Conservation (phyloP, 1,140 invertebrate species). For the Trichonephila inaurata region DNA sequence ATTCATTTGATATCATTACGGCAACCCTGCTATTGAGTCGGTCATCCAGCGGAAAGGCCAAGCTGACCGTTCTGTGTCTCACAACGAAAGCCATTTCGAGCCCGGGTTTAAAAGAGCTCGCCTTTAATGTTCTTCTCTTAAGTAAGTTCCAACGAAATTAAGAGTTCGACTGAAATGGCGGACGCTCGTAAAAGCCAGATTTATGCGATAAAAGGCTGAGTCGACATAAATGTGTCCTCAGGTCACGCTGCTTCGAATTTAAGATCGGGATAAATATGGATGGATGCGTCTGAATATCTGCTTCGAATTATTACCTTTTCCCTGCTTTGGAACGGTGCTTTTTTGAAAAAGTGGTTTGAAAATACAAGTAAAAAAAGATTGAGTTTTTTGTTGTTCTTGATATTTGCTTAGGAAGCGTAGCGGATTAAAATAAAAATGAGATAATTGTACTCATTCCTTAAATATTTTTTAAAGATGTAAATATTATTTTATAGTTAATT, state of each 20-base stretch:
- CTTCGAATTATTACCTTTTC: background rate
- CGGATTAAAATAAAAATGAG: no score
- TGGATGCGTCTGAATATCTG: background rate
- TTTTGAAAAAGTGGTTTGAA: no score
- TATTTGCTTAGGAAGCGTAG: no score
- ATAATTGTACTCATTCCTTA: no score
- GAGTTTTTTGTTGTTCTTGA: no score
- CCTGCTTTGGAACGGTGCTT: background rate
- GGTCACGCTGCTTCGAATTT: background rate
- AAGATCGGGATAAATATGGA: slow-evolving; percentile 35
- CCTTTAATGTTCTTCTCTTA: slow-evolving; percentile 54
- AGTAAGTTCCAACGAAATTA: slow-evolving; percentile 65
- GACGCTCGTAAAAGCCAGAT: slow-evolving; percentile 69
- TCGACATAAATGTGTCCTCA: slow-evolving; percentile 18
- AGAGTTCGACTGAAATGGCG: slow-evolving; percentile 55
- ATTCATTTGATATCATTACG: slow-evolving; percentile 43
- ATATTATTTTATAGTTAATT: no score
- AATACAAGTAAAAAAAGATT: no score
- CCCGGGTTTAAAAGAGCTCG: slow-evolving; percentile 24
- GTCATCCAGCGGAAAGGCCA: background rate
- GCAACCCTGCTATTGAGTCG: slow-evolving; percentile 21
- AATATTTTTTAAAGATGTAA: no score
- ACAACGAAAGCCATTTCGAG: slow-evolving; percentile 43
- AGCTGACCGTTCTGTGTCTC: slow-evolving; percentile 46
- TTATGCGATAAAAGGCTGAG: slow-evolving; percentile 59